Conservation (phyloP, 2,113 vertebrate genomes). For the Thermophis baileyi region DNA sequence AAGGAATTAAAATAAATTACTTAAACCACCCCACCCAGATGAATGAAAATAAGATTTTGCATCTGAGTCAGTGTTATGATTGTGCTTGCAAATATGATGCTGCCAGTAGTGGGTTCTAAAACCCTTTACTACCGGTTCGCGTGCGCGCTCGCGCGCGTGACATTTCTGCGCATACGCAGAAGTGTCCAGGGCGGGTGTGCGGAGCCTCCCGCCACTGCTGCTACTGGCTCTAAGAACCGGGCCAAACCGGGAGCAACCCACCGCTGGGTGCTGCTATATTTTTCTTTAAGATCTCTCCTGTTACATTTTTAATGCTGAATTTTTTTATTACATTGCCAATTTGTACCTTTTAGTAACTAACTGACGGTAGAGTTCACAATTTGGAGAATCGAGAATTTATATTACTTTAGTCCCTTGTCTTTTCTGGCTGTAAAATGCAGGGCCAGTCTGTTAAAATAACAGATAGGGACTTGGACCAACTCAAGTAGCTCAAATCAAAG, state of each 20-base stretch:
- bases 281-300: neutral
- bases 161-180: too few species aligned
- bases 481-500: neutral
- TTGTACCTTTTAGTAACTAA: neutral
- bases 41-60: neutral
- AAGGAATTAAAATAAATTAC: neutral
- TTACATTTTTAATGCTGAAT: neutral
- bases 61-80: neutral
- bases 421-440: neutral
- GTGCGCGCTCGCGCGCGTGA: too few species aligned
- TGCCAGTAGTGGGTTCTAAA: too few species aligned
- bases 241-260: too few species aligned
- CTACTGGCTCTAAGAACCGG: too few species aligned
- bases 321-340: neutral
- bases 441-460: neutral
- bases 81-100: neutral
- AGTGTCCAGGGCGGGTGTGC: too few species aligned
- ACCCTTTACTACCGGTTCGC: too few species aligned
- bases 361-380: neutral
- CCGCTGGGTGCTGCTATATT: neutral
- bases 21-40: neutral
- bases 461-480: neutral
- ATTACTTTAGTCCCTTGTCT: neutral
- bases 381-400: neutral
- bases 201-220: too few species aligned